Base-by-base conservation (phyloP, 2,797 vertebrate genomes). In the Fratercula arctica region DNA sequence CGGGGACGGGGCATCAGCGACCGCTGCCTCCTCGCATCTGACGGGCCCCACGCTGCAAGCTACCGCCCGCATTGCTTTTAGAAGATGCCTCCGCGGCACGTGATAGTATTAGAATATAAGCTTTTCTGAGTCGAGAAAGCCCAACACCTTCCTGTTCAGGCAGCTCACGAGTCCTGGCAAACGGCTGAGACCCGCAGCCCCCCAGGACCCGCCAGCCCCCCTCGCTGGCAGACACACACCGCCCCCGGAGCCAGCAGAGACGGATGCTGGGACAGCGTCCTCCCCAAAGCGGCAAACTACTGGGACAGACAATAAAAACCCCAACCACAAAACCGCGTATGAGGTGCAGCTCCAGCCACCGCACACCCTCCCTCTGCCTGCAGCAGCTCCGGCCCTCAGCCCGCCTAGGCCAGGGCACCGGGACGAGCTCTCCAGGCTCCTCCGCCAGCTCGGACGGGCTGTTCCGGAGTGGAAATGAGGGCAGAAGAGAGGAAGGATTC, bases 351-450 rank as follows among this genome's bases (percentile, higher is more conserved):
- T 12, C 20, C 41, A 0, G 3, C 60, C 78, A 4, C 10, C 4
- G 51, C 54, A 19, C 17, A 4, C 1, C 0, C 4, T 46, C 19
- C 13, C 29, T 9, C 45, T 33, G 73, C 48, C 73, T 7, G 1
- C 6, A 16, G 37, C 51, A 23, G 20, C 53, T 17, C 29, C 19
- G 37, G 9, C 46, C 18, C 46, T 2, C 31, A 39, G 24, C 53
- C 24, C 0, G 0, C 43, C 8, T 0, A 5, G 28, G 35, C 45
- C 1, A 0, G 9, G 21, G 23, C 6, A 41, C 2, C 0, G 17
- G 8, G 18, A 10, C 0, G 13, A n/a, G 14, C 37, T 33, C 63
- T n/a, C 57, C 45, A 43, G 54, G 66, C 78, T 66, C 59, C 69
- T 45, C 43, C 3, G 4, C 18, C 60, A 33, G 75, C 75, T 29